phyloP scores from a whole-genome alignment of 1,140 invertebrate genomes.

The Pomacea maculata region DNA sequence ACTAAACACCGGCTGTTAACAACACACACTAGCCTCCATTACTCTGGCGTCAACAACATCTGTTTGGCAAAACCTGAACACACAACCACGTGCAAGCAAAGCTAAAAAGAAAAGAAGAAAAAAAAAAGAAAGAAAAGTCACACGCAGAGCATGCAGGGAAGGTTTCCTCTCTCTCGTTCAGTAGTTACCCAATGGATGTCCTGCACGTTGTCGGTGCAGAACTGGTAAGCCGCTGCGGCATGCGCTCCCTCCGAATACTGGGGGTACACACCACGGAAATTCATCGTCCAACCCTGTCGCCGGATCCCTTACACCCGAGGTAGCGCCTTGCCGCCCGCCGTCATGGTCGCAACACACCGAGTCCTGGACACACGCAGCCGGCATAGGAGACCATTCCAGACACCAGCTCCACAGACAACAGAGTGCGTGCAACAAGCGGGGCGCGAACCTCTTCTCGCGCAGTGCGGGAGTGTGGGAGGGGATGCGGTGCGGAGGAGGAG shows the following conservation, averaged over 20 bases:
- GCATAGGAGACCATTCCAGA: background rate
- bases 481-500: background rate
- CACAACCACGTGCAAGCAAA: background rate
- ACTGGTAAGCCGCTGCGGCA: slow-evolving; percentile 16
- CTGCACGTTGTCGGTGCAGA: slow-evolving; percentile 16
- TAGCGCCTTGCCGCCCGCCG: background rate
- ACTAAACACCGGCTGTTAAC: background rate
- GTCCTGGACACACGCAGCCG: background rate
- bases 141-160: background rate
- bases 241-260: background rate
- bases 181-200: slow-evolving; percentile 19
- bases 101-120: background rate
- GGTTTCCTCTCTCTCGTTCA: background rate
- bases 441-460: background rate
- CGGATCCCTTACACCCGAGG: background rate
- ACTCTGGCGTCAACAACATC: background rate
- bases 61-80: background rate
- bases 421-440: background rate
- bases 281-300: background rate
- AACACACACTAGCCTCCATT: background rate
- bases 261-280: slow-evolving; percentile 1
- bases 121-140: background rate
- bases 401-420: background rate
- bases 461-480: background rate
- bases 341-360: background rate